Evolutionary conservation across 2,888 invertebrate genomes (phyloP).

Genomic region (Apamea sordens): DNA sequence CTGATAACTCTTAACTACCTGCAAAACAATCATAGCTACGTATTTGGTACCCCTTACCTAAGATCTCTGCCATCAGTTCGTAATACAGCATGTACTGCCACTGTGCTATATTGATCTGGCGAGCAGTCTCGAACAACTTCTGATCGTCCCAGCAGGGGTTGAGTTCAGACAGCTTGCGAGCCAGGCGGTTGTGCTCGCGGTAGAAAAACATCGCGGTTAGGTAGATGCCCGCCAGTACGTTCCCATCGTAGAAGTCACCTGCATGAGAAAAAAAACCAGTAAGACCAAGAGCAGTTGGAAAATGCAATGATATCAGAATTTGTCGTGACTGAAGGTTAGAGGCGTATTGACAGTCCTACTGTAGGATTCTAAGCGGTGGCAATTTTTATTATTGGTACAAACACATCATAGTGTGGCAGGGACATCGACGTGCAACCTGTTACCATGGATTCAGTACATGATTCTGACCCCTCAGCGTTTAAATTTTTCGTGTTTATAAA

Average conservation of each 20-base stretch:
- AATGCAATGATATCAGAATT: neutral
- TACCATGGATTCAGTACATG: no score
- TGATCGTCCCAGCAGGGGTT: constrained; percentile 97
- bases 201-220: constrained; percentile 66
- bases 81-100: constrained; percentile 95
- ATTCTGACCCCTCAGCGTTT: no score
- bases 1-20: no score
- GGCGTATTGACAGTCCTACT: neutral
- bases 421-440: no score
- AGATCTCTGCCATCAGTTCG: constrained; percentile 94
- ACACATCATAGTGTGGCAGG: no score
- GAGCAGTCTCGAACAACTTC: constrained; percentile 90
- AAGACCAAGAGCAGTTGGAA: neutral
- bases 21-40: no score
- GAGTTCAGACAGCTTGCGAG: constrained; percentile 91
- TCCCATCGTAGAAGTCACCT: constrained; percentile 64
- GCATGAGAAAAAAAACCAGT: neutral
- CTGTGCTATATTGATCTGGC: constrained; percentile 93
- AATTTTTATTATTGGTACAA: neutral
- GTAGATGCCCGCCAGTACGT: constrained; percentile 67
- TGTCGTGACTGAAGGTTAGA: neutral
- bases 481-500: no score
- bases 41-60: constrained; percentile 70
- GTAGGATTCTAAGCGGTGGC: neutral
- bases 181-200: constrained; percentile 84